Percentiles rank a stretch among this genome's conserved stretches.
Evolutionary conservation across 35 echinoderm and acorn worm species (phyloP).

Genomic region (Ptychodera flava): DNA sequence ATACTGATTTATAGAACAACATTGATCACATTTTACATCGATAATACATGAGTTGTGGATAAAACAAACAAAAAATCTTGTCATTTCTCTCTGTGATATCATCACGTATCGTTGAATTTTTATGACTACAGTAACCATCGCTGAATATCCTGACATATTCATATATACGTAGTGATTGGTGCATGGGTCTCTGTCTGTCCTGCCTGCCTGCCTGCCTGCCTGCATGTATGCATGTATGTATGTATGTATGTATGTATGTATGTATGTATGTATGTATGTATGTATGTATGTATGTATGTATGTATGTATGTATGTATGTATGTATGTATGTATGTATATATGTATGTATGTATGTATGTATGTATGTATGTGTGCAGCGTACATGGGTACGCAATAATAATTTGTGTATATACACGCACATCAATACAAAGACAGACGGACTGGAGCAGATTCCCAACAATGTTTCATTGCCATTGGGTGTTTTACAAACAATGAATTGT

Average conservation of each 20-base stretch:
- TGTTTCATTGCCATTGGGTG: too few relatives aligned
- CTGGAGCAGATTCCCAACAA: too few relatives aligned
- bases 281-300: background rate
- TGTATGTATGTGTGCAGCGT: background rate
- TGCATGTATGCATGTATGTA: background rate
- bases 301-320: slow-evolving; percentile 2
- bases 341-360: background rate
- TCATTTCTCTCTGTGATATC: too few relatives aligned
- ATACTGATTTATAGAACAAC: too few relatives aligned
- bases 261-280: background rate
- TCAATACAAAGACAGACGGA: too few relatives aligned
- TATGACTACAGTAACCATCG: too few relatives aligned
- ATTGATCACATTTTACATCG: too few relatives aligned
- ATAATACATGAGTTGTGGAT: too few relatives aligned
- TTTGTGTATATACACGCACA: too few relatives aligned
- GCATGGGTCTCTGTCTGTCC: background rate
- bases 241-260: slow-evolving; percentile 2
- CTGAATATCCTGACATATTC: background rate
- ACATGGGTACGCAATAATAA: background rate
- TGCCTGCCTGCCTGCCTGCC: background rate
- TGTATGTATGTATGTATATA: background rate
- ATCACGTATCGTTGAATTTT: too few relatives aligned
- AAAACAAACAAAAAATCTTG: too few relatives aligned
- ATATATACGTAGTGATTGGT: background rate
- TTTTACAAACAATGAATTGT: too few relatives aligned